Percentiles rank a stretch among this genome's conserved stretches.
Conservation (phyloP, 1,140 invertebrate species). For the Neelides sp. region DNA sequence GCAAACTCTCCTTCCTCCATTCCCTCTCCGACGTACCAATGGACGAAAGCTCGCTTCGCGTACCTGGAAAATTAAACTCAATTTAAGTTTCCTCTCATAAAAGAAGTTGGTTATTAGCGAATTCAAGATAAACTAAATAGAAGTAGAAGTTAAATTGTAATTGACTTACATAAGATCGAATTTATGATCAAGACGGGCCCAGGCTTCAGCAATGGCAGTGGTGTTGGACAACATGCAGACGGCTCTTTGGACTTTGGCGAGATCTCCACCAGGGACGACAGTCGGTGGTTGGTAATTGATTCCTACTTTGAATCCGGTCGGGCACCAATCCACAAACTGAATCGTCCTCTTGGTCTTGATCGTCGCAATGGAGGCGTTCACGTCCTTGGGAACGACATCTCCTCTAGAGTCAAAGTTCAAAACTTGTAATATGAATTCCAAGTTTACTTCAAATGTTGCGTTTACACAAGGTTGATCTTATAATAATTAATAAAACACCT, state of each 20-base stretch:
- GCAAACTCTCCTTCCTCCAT: constrained; percentile 68
- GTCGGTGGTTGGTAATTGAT: constrained; percentile 74
- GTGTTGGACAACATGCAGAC: constrained; percentile 69
- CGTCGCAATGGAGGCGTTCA: constrained; percentile 68
- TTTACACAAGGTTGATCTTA: too few species aligned
- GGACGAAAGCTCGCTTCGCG: constrained; percentile 66
- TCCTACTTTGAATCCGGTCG: constrained; percentile 64
- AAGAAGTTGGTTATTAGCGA: too few species aligned
- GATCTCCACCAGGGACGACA: constrained; percentile 38
- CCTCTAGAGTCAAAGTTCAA: too few species aligned
- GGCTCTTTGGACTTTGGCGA: constrained; percentile 55
- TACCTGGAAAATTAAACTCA: too few species aligned
- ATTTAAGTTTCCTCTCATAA: too few species aligned
- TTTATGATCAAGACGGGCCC: constrained; percentile 64
- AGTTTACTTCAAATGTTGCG: too few species aligned
- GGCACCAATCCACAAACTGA: constrained; percentile 84
- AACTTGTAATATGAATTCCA: too few species aligned
- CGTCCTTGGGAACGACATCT: constrained; percentile 63
- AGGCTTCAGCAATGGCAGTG: constrained; percentile 66
- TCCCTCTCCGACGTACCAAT: constrained; percentile 64
- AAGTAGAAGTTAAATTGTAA: too few species aligned
- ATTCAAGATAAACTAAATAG: too few species aligned
- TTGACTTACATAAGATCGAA: constrained; percentile 75
- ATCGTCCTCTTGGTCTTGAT: constrained; percentile 73
- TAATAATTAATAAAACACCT: too few species aligned